Evolutionary conservation across 2,797 vertebrate genomes (phyloP).

Genomic region (Sphenopsis melanotis): DNA sequence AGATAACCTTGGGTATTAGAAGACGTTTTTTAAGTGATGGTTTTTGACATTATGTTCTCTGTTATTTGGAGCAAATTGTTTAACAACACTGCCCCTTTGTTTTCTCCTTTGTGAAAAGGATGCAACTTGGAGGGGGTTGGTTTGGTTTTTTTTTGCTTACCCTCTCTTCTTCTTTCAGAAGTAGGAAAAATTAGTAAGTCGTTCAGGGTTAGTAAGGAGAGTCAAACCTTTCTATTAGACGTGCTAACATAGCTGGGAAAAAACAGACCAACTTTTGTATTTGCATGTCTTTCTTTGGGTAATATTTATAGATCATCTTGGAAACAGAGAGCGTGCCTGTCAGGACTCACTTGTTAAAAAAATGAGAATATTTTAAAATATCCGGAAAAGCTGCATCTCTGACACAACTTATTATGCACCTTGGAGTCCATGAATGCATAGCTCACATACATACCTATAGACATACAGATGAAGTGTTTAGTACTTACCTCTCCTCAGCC

Average conservation of each 20-base stretch:
- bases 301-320: neutral
- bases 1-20: neutral
- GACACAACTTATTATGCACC: neutral
- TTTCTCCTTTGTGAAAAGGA: neutral
- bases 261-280: neutral
- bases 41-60: neutral
- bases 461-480: fast-evolving
- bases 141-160: neutral
- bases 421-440: neutral
- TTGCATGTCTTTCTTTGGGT: neutral
- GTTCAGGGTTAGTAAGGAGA: neutral
- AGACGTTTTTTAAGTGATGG: neutral
- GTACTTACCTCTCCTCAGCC: neutral
- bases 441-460: neutral
- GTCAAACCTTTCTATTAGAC: neutral
- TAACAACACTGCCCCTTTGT: neutral
- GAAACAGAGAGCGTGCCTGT: neutral
- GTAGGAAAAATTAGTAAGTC: neutral
- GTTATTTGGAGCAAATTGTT: neutral
- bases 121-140: neutral
- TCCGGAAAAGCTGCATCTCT: neutral
- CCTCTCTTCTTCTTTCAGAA: neutral
- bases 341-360: neutral
- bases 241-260: neutral
- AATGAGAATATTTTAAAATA: neutral